Conservation (phyloP, 2,113 vertebrate genomes). For the human (Homo sapiens) region GRCh38 chr14:98638501-98639000, state of each 20-base stretch:
- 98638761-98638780: background rate
- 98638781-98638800: background rate
- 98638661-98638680: background rate
- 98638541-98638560: background rate
- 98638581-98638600: background rate
- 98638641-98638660: background rate
- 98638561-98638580: background rate
- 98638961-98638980: background rate
- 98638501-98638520: background rate
- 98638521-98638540: background rate
- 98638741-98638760: background rate
- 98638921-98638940: background rate
- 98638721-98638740: background rate
- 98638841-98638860: background rate
- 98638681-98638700: background rate
- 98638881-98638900: background rate
- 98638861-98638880: background rate
- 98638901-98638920: background rate
- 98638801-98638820: background rate
- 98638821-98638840: background rate
- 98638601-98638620: background rate
- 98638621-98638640: background rate
- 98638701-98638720: background rate
- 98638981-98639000: background rate
- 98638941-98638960: rapidly evolving